Conservation (phyloP, 2,888 invertebrate species). For the Plebejus argus region DNA sequence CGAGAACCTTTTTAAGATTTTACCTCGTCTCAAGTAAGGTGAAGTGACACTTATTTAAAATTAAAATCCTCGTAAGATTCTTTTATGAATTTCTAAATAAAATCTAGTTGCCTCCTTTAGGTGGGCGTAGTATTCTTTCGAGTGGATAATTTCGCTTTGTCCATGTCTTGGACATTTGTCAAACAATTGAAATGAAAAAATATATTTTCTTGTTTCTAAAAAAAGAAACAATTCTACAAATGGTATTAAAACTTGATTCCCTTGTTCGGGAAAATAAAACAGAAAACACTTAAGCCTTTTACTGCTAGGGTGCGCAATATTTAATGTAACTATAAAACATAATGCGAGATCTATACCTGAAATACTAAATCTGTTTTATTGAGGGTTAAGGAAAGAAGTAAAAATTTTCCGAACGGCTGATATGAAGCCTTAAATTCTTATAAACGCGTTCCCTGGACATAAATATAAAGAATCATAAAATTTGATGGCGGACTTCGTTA, state of each 20-base stretch:
- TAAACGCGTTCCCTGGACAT: constrained; percentile 65
- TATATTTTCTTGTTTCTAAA: background rate
- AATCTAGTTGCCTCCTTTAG: constrained; percentile 1
- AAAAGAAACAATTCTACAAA: background rate
- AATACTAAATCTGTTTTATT: constrained; percentile 31
- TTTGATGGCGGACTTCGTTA: constrained; percentile 77
- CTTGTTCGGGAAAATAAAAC: background rate
- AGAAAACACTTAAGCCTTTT: constrained; percentile 52
- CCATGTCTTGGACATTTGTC: background rate
- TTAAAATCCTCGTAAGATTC: constrained; percentile 6
- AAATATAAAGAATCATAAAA: constrained; percentile 78
- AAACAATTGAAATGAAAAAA: background rate
- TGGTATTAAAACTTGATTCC: background rate
- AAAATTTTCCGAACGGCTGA: constrained; percentile 76
- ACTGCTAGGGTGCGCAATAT: constrained; percentile 11
- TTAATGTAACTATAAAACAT: constrained; percentile 60
- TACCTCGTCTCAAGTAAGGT: constrained; percentile 3
- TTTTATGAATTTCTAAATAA: constrained; percentile 19
- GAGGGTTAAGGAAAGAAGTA: constrained; percentile 55
- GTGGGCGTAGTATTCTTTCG: background rate
- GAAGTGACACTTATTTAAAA: constrained; percentile 18
- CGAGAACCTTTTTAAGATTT: constrained; percentile 15
- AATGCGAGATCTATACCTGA: constrained; percentile 52
- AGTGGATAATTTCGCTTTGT: background rate
- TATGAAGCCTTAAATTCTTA: constrained; percentile 72